Percentiles rank a stretch among this genome's conserved stretches.
Evolutionary conservation across 37 sponge, comb jelly and placozoan genomes (phyloP).

Genomic region (Mnemiopsis leidyi): DNA sequence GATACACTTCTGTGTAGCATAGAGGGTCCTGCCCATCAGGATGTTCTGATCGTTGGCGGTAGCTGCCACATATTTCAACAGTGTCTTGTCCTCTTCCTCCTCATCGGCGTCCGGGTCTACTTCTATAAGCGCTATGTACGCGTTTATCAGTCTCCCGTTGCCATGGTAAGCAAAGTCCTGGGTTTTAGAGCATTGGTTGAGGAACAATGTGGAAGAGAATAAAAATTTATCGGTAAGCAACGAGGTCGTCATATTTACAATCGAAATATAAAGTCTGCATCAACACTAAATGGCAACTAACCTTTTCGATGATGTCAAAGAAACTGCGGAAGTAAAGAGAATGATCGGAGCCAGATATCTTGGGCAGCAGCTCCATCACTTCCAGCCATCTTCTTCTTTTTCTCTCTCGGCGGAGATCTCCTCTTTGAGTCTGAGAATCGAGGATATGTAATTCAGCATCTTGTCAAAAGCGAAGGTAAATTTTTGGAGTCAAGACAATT

Average conservation of each 20-base stretch:
- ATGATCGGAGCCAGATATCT: constrained; percentile 60
- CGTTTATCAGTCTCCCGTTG: constrained; percentile 26
- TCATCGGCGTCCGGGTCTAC: constrained; percentile 49
- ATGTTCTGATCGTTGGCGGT: constrained; percentile 63
- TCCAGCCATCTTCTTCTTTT: constrained; percentile 65
- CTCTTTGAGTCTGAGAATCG: constrained; percentile 30
- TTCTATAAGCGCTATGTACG: constrained; percentile 61
- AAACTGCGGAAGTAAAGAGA: constrained; percentile 45
- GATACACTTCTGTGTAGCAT: constrained; percentile 63
- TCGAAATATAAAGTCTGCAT: too few species aligned
- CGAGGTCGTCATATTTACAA: too few species aligned
- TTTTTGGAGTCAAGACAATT: too few species aligned
- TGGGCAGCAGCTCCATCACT: constrained; percentile 47
- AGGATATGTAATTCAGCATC: too few species aligned
- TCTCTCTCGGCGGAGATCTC: constrained; percentile 34
- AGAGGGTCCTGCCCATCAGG: constrained; percentile 58
- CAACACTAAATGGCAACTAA: too few species aligned
- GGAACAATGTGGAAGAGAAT: too few species aligned
- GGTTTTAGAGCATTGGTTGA: too few species aligned
- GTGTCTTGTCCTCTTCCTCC: constrained; percentile 53
- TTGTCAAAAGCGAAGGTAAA: too few species aligned
- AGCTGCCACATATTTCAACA: constrained; percentile 21
- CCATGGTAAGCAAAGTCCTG: constrained; percentile 65
- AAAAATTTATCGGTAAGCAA: too few species aligned
- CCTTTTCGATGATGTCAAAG: constrained; percentile 64